Evolutionary conservation across 2,797 vertebrate species (phyloP).

Genomic region (Squalus acanthias): DNA sequence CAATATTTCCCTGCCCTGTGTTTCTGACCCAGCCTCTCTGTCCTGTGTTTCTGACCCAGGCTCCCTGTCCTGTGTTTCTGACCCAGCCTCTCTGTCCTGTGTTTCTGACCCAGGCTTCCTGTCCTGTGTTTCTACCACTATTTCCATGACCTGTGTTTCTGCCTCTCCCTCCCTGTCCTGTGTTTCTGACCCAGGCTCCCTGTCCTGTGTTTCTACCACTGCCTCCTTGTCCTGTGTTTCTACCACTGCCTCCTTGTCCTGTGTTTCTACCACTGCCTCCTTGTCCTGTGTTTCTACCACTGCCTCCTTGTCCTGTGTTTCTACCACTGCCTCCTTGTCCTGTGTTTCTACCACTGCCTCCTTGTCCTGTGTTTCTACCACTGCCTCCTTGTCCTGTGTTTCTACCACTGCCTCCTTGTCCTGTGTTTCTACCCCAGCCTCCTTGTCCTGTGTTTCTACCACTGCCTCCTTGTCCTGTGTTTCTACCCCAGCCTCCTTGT

Average conservation of each 20-base stretch:
- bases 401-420: not conserved
- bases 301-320: not conserved
- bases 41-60: not conserved
- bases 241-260: not conserved
- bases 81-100: not conserved
- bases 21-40: not conserved
- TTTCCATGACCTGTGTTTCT: not conserved
- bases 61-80: not conserved
- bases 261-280: not conserved
- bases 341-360: not conserved
- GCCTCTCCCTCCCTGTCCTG: not conserved
- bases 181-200: not conserved
- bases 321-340: not conserved
- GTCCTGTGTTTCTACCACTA: conserved; percentile 31
- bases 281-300: not conserved
- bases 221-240: conserved; percentile 40
- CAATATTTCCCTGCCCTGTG: not conserved
- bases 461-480: not conserved
- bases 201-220: not conserved
- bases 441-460: not conserved
- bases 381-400: not conserved
- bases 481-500: too few species aligned
- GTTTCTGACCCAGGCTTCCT: conserved; percentile 23
- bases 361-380: not conserved
- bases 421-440: not conserved